Evolutionary conservation across 1,140 invertebrate genomes (phyloP).

Genomic region (Sarcophaga bullata): DNA sequence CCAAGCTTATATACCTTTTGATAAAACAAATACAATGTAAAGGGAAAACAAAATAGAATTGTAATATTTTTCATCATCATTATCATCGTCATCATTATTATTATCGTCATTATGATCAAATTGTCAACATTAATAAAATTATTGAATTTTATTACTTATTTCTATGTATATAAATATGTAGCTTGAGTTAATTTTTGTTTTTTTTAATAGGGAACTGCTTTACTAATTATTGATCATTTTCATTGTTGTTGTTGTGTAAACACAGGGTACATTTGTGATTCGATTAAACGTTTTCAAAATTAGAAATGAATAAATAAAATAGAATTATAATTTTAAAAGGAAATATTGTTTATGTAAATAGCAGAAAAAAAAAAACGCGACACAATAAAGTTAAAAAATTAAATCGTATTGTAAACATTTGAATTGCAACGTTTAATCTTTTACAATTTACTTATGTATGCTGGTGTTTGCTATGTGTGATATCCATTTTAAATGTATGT

Average conservation of each 20-base stretch:
- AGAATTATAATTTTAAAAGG: too few relatives aligned
- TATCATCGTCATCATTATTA: background rate
- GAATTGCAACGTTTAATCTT: background rate
- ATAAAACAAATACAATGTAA: background rate
- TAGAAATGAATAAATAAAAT: too few relatives aligned
- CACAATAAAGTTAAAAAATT: too few relatives aligned
- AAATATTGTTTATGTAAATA: too few relatives aligned
- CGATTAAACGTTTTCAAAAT: background rate
- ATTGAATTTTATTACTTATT: background rate
- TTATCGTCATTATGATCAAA: background rate
- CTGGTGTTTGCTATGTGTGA: background rate
- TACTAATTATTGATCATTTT: background rate
- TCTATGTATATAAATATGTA: constrained; percentile 4
- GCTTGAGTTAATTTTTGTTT: background rate
- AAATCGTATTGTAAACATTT: background rate
- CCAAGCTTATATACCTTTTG: background rate
- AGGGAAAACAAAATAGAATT: background rate
- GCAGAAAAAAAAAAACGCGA: too few relatives aligned
- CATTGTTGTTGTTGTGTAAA: background rate
- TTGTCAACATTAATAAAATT: constrained; percentile 25
- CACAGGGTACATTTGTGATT: background rate
- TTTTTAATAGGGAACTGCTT: constrained; percentile 13
- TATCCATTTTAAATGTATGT: background rate
- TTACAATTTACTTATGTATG: background rate
- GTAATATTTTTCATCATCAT: background rate